These are phyloP conservation scores for Phalacrocorax carbo DNA, from an alignment of 2,113 vertebrate genomes.

Conservation along the genomic window DNA sequence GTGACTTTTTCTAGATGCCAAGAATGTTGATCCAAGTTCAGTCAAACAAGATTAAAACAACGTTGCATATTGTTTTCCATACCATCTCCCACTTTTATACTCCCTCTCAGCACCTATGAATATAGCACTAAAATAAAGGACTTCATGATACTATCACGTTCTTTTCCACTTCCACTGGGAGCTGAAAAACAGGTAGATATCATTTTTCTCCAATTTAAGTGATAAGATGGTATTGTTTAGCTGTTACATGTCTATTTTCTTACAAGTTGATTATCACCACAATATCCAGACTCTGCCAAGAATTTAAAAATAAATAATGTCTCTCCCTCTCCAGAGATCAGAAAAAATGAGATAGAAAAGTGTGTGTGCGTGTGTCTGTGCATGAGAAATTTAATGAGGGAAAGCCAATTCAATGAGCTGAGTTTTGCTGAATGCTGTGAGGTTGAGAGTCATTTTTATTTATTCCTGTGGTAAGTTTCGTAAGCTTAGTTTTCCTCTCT, in stretches of 20 bases:
- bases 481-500: conserved; percentile 6
- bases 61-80: neutral
- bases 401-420: neutral
- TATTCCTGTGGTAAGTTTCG: conserved; percentile 41
- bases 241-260: neutral
- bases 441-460: conserved; percentile 40
- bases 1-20: neutral
- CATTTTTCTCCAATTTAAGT: neutral
- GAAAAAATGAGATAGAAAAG: neutral
- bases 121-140: neutral
- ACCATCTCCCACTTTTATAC: neutral
- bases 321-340: neutral
- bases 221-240: neutral
- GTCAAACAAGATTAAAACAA: neutral
- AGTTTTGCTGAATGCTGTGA: conserved; percentile 9
- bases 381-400: conserved; percentile 3
- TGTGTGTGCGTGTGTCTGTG: neutral
- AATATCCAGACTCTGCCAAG: neutral
- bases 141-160: neutral
- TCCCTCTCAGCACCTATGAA: neutral
- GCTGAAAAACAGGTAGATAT: neutral
- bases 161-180: neutral
- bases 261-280: neutral
- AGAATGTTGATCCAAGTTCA: neutral
- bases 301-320: neutral